Evolutionary conservation across 2,888 invertebrate species (phyloP).

Genomic region (Sesia bembeciformis): DNA sequence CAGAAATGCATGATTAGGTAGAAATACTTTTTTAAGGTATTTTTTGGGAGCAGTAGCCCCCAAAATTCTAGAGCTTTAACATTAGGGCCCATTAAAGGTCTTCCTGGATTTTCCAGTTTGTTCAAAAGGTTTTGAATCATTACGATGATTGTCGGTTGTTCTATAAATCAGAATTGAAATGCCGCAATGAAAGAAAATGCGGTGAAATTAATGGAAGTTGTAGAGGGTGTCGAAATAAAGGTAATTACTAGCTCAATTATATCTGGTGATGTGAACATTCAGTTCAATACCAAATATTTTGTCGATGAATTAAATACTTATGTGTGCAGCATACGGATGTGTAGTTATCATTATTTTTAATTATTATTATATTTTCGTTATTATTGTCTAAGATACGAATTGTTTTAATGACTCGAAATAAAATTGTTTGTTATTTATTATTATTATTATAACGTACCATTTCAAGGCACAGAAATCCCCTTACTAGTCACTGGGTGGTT

Average conservation of each 20-base stretch:
- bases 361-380: too few species aligned
- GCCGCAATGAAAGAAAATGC: neutral
- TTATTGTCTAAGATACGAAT: too few species aligned
- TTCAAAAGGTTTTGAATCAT: neutral
- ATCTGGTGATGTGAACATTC: neutral
- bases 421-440: too few species aligned
- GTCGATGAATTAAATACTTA: too few species aligned
- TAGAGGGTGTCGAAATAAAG: neutral
- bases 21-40: constrained; percentile 22
- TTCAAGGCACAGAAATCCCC: too few species aligned
- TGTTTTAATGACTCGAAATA: too few species aligned
- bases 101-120: constrained; percentile 44
- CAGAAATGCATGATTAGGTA: constrained; percentile 42
- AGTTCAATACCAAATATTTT: neutral
- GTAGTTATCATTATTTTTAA: too few species aligned
- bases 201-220: neutral
- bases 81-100: constrained; percentile 54
- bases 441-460: too few species aligned
- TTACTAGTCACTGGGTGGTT: too few species aligned
- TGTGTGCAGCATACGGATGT: too few species aligned
- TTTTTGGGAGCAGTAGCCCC: constrained; percentile 49
- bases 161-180: neutral
- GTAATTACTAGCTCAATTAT: neutral
- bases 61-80: constrained; percentile 48
- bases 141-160: neutral